These are phyloP conservation scores for Branchellion lobata DNA, from an alignment of 2,888 invertebrate species.

Conservation along the genomic window DNA sequence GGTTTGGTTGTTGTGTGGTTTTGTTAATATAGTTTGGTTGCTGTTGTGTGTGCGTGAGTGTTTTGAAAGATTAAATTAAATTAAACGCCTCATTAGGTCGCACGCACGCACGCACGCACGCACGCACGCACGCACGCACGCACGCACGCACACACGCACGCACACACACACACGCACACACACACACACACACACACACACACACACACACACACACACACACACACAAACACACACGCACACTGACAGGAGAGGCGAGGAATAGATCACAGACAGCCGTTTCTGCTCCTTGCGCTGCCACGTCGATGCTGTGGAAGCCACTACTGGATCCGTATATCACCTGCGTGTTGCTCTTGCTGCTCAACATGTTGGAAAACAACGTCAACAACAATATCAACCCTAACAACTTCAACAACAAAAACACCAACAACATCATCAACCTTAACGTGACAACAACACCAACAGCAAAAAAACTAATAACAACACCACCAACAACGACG, in stretches of 20 bases:
- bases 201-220: background rate
- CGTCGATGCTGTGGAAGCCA: slow-evolving; percentile 98
- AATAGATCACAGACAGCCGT: background rate
- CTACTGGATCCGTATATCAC: slow-evolving; percentile 97
- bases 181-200: background rate
- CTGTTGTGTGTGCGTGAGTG: background rate
- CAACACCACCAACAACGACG: too few species aligned
- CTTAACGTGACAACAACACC: too few species aligned
- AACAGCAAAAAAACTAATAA: too few species aligned
- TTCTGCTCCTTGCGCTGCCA: slow-evolving; percentile 89
- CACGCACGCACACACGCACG: background rate
- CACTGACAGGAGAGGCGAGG: background rate
- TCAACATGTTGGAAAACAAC: too few species aligned
- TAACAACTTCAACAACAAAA: too few species aligned
- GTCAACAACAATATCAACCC: too few species aligned
- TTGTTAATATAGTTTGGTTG: background rate
- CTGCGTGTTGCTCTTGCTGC: slow-evolving; percentile 54
- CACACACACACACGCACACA: background rate
- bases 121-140: background rate
- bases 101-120: background rate
- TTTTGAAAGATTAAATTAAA: background rate
- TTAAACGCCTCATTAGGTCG: background rate
- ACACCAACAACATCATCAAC: too few species aligned
- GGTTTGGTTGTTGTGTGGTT: background rate
- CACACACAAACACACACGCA: background rate